phyloP scores from a whole-genome alignment of 2,113 vertebrate species.

The Fulmarus glacialis region DNA sequence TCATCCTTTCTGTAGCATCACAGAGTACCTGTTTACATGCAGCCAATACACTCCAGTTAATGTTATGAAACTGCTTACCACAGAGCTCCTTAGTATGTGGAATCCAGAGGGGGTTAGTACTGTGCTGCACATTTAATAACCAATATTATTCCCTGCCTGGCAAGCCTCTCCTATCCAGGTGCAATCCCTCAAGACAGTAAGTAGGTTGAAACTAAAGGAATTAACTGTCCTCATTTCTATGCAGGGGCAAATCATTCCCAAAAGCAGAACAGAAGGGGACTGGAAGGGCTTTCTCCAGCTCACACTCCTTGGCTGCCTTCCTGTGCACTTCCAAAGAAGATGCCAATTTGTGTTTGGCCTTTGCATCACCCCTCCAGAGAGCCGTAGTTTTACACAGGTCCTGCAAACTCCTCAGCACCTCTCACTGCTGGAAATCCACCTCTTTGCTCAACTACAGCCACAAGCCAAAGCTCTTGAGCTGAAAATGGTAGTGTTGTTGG shows the following conservation, averaged over 20 bases:
- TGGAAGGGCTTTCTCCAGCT: not conserved
- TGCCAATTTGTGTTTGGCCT: not conserved
- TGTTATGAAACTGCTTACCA: not conserved
- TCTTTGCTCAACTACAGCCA: not conserved
- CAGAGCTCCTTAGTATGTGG: fast-evolving
- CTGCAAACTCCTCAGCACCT: not conserved
- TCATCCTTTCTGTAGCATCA: not conserved
- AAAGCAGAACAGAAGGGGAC: not conserved
- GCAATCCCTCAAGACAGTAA: not conserved
- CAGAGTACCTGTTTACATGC: not conserved
- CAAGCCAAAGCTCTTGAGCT: not conserved
- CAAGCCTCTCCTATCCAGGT: not conserved
- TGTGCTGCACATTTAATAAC: not conserved
- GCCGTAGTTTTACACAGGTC: not conserved
- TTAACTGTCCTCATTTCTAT: not conserved
- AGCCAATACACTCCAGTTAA: not conserved
- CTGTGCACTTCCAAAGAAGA: not conserved
- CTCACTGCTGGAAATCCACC: not conserved
- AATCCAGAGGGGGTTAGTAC: not conserved
- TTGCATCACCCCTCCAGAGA: not conserved
- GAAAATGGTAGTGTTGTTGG: not conserved
- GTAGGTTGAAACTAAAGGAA: not conserved
- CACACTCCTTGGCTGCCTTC: not conserved
- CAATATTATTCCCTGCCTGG: not conserved
- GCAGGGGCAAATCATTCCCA: not conserved